Percentiles rank a stretch among this genome's conserved stretches.
phyloP scores from a whole-genome alignment of 2,113 vertebrate species.

The Albula glossodonta region DNA sequence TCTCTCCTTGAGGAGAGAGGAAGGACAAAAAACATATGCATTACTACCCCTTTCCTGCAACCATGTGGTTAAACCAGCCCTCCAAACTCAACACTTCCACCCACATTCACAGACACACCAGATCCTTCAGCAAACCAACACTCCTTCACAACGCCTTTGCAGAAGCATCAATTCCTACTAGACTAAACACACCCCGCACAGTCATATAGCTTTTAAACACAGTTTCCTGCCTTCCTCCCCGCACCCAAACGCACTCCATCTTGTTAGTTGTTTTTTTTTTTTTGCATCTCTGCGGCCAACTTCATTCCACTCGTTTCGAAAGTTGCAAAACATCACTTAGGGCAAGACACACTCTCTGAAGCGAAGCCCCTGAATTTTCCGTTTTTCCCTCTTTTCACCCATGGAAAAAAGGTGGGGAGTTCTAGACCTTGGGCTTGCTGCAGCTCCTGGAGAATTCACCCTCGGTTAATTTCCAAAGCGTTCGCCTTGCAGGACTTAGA shows the following conservation, averaged over 20 bases:
- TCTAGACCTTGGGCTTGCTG: conserved; percentile 1
- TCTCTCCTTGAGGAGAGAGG: no score
- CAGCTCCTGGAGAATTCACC: neutral
- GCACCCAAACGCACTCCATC: conserved; percentile 8
- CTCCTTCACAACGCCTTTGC: neutral
- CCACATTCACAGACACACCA: neutral
- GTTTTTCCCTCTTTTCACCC: neutral
- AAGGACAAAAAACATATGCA: no score
- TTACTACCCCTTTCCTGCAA: no score
- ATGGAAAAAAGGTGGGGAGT: neutral
- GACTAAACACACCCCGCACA: conserved; percentile 18
- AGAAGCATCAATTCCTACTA: neutral
- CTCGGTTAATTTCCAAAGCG: conserved; percentile 1
- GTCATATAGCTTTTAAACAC: neutral
- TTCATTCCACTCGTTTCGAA: neutral
- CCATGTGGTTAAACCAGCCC: no score
- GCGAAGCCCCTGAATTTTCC: neutral
- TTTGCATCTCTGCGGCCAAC: neutral
- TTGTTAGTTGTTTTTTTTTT: neutral
- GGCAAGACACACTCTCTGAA: conserved; percentile 7
- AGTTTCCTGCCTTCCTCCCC: neutral
- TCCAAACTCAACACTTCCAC: neutral
- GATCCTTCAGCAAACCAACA: neutral
- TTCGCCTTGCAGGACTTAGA: neutral
- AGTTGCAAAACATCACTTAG: conserved; percentile 5